Base-by-base conservation (phyloP, 1,140 invertebrate species). In the Scaptomyza graminum region DNA sequence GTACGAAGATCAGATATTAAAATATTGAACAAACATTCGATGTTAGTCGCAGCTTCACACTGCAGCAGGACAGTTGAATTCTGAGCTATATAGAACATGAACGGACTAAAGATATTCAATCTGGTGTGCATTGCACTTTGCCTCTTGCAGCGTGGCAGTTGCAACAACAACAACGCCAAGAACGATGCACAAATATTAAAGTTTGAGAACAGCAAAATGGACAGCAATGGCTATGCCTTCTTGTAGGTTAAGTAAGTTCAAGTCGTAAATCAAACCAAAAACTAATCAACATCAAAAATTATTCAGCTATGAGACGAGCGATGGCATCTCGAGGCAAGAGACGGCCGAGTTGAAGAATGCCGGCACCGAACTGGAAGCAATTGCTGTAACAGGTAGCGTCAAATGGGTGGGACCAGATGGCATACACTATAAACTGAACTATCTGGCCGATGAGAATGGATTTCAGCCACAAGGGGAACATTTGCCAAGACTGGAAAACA, bases 401-500 rank as follows among this genome's bases (percentile, higher is more conserved):
- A 93, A 93, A 51, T 96, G 95, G 91, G 91, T 94, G 2, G 93
- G 93, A 18, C 93, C 93, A n/a, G 95, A 96, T 82, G 95, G 95
- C 5, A 92, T 93, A 11, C 92, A 93, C 5, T 93, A 94, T 66
- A 93, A 93, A 3, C 92, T 96, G 12, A 94, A 92, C 41, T 96
- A 95, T 92, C 87, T 93, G 37, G 95, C 95, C 22, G 95, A 96
- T 81, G 95, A 96, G 88, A 95, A 95, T 67, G 95, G 95, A 4
- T 96, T 95, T 93, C 94, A 94, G 62, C 94, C 95, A 4, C 71
- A 92, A 61, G 94, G 94, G 22, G 93, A 92, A 16, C 94, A 95
- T 85, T 80, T 95, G 13, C 87, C 87, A 8, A 79, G 72, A 13
- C 84, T 94, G 95, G 89, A 95, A 95, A n/a, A n/a, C n/a, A n/a